These are phyloP conservation scores for Conus canariensis DNA, from an alignment of 2,888 invertebrate genomes.

Conservation along the genomic window DNA sequence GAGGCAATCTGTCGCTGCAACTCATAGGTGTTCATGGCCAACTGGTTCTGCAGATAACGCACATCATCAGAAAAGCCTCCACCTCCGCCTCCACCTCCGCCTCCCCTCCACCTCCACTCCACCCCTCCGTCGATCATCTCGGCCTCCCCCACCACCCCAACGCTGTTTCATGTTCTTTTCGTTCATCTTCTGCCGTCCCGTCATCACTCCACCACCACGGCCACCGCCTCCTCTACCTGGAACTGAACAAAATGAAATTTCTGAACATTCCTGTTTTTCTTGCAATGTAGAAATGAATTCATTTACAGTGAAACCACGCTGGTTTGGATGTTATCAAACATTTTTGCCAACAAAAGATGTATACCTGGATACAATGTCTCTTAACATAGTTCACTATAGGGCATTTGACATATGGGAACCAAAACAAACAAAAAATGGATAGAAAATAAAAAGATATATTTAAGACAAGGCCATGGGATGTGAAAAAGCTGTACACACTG, in stretches of 20 bases:
- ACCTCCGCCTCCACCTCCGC: not conserved
- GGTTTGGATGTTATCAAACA: no score
- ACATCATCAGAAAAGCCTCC: conserved; percentile 14
- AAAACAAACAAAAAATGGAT: no score
- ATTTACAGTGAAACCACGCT: no score
- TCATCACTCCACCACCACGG: conserved; percentile 27
- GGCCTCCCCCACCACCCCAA: conserved; percentile 9
- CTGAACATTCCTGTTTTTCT: not conserved
- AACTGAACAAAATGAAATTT: not conserved
- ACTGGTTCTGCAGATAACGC: conserved; percentile 35
- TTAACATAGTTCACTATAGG: no score
- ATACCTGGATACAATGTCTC: no score
- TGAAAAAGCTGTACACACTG: no score
- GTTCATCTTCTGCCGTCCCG: conserved; percentile 43
- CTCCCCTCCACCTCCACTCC: conserved; percentile 1
- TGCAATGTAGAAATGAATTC: no score
- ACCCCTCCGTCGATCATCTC: not conserved
- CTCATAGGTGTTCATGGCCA: conserved; percentile 40
- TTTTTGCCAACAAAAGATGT: no score
- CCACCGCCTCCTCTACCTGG: not conserved
- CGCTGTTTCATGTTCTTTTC: conserved; percentile 36
- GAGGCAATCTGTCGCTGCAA: conserved; percentile 43
- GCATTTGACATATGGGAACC: no score
- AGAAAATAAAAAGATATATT: no score
- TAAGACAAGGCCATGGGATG: no score